Base-by-base conservation (phyloP, 2,113 vertebrate genomes). In the Microcebus murinus region DNA sequence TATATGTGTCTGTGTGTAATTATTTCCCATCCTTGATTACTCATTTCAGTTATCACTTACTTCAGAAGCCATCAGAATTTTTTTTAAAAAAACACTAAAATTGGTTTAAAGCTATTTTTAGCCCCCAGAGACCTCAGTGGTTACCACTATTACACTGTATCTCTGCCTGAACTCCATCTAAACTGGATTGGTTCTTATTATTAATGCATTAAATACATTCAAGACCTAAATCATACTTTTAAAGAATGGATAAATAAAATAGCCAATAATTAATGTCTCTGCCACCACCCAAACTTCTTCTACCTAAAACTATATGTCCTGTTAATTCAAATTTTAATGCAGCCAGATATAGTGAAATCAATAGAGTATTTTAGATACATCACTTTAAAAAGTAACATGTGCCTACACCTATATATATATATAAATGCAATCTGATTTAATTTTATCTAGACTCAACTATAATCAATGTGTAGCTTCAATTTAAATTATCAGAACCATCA, bases 381-480 rank as follows among this genome's bases (percentile, higher is more conserved):
- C 29, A 57, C 13, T 65, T 91, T 25, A 15, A 71, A 92, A 81
- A 90, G 18, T 68, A 8, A 45, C 3, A 18, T 6, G 7, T n/a
- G 36, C 50, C 1, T 17, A 11, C 50, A 36, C 31, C 3, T 95
- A 63, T 74, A 42, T 42, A 42, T 42, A 39, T 48, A 45, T 79
- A 74, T 67, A 74, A 61, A 76, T 76, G 59, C 20, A 87, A 61
- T 85, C 48, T 87, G 25, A 76, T 87, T 95, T 84, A 92, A 80
- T 94, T 92, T 91, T 91, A 83, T 55, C 68, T 67, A 95, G 55
- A 76, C 25, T 94, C 65, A 92, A 80, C 74, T 92, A 71, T 92
- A 94, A 95, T 97, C 95, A 96, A 70, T 95, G 67, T 34, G 13
- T 13, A 88, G 18, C 39, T 93, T 97, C 29, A n/a, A 18, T 76